phyloP scores from a whole-genome alignment of 2,888 invertebrate species.

The Acronicta aceris region DNA sequence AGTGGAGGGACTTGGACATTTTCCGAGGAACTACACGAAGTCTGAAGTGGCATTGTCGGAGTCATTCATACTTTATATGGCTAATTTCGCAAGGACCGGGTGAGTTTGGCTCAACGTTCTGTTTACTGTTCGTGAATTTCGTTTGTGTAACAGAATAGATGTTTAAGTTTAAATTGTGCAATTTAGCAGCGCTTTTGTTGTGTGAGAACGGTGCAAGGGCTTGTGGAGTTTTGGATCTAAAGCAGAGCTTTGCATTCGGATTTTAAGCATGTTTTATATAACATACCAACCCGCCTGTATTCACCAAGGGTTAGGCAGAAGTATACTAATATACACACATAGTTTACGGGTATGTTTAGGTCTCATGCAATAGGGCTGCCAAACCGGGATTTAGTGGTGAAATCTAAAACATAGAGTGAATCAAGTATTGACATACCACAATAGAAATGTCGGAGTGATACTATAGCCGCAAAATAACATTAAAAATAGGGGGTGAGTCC shows the following conservation, averaged over 20 bases:
- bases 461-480: no score
- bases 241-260: not conserved
- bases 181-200: not conserved
- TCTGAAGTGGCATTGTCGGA: constrained; percentile 96
- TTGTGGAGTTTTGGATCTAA: not conserved
- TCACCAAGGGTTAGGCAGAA: no score
- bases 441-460: no score
- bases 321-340: no score
- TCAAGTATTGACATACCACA: no score
- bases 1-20: constrained; percentile 94
- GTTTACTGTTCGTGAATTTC: constrained; percentile 1
- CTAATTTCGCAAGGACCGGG: constrained; percentile 97
- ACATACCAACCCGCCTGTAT: no score
- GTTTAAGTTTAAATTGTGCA: constrained; percentile 3
- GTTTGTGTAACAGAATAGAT: not conserved
- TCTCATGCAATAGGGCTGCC: no score
- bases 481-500: no score
- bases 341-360: no score
- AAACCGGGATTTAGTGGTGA: no score
- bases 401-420: no score
- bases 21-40: constrained; percentile 96
- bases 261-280: not conserved
- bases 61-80: constrained; percentile 95
- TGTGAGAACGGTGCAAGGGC: not conserved
- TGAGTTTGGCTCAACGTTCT: constrained; percentile 84